These are phyloP conservation scores for Oreochromis aureus DNA, from an alignment of 2,113 vertebrate species.

Conservation along the genomic window DNA sequence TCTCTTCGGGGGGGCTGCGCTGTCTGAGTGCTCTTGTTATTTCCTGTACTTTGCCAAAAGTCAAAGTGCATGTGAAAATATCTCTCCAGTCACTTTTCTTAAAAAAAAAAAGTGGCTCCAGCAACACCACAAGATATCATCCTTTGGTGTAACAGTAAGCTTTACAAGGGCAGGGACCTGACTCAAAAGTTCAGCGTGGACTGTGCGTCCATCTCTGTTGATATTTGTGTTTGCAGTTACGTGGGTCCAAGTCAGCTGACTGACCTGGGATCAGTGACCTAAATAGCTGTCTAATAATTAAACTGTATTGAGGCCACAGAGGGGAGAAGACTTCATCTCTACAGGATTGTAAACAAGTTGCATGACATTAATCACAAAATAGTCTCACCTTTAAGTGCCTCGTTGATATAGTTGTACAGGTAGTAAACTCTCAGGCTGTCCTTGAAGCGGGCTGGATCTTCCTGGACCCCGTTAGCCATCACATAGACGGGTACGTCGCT, in stretches of 20 bases:
- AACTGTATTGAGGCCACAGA: constrained; percentile 2
- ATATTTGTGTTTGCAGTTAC: not conserved
- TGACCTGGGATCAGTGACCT: constrained; percentile 36
- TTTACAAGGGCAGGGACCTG: not conserved
- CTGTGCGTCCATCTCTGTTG: not conserved
- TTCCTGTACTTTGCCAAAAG: fast-evolving
- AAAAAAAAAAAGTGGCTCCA: not conserved
- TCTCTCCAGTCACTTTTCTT: not conserved
- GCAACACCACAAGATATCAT: not conserved
- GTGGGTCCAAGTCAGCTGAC: constrained; percentile 19
- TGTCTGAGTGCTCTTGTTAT: not conserved
- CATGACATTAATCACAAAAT: not conserved
- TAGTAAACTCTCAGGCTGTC: constrained; percentile 87
- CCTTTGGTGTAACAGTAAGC: not conserved
- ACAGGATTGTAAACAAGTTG: not conserved
- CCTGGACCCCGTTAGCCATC: constrained; percentile 86
- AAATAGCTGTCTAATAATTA: constrained; percentile 66
- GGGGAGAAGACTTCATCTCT: not conserved
- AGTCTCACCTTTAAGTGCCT: constrained; percentile 92
- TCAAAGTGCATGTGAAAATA: not conserved
- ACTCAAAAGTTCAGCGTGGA: not conserved
- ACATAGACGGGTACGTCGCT: constrained; percentile 82
- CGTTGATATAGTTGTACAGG: constrained; percentile 88
- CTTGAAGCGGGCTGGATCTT: constrained; percentile 73
- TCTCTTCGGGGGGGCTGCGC: not conserved